phyloP scores from a whole-genome alignment of 2,888 invertebrate species.

The Drosophila niveifrons region DNA sequence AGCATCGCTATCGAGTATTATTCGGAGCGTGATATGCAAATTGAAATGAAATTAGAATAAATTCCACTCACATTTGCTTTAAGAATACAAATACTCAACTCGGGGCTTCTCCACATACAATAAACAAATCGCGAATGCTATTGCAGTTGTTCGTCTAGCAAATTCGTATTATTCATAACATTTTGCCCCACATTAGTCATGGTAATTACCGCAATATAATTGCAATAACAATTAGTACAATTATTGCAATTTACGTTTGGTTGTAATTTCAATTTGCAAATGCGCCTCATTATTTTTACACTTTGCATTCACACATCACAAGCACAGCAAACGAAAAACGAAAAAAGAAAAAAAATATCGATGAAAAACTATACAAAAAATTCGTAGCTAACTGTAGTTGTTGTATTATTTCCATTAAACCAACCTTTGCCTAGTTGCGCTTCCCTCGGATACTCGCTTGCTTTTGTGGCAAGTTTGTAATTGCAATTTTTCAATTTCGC shows the following conservation, averaged over 20 bases:
- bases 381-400: constrained; percentile 15
- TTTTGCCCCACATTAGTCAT: constrained; percentile 76
- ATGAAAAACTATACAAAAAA: constrained; percentile 10
- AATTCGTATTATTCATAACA: constrained; percentile 62
- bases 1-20: background rate
- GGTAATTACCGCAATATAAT: constrained; percentile 76
- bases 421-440: background rate
- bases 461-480: constrained; percentile 9
- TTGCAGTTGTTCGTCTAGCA: constrained; percentile 1
- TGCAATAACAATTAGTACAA: constrained; percentile 79
- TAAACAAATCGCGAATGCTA: constrained; percentile 1
- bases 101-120: constrained; percentile 24
- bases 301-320: constrained; percentile 28
- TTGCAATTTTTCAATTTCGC: constrained; percentile 50
- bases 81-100: constrained; percentile 37
- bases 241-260: constrained; percentile 73
- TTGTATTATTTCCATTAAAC: background rate
- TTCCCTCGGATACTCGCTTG: background rate
- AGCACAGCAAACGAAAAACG: constrained; percentile 1
- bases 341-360: no score
- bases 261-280: constrained; percentile 76
- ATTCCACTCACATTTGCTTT: constrained; percentile 10
- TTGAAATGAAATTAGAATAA: constrained; percentile 13
- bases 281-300: constrained; percentile 54
- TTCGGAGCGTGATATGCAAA: constrained; percentile 29